phyloP scores from a whole-genome alignment of 2,888 invertebrate genomes.

The Leptarthrus brevirostris region DNA sequence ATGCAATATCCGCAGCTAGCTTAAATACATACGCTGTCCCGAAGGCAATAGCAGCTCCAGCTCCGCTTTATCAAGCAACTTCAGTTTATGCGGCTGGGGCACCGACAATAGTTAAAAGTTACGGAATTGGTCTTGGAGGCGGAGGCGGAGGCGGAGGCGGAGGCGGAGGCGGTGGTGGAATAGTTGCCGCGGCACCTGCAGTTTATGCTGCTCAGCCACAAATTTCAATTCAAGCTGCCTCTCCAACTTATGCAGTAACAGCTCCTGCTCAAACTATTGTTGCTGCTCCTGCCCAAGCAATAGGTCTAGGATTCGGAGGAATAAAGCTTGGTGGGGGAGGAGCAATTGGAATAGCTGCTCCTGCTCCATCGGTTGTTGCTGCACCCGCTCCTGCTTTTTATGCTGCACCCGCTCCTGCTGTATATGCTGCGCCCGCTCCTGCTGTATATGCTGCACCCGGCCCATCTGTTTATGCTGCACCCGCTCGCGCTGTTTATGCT shows the following conservation, averaged over 20 bases:
- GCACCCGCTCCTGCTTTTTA: constrained; percentile 55
- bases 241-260: background rate
- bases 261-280: constrained; percentile 18
- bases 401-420: constrained; percentile 49
- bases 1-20: constrained; percentile 14
- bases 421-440: constrained; percentile 54
- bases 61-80: constrained; percentile 41
- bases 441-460: constrained; percentile 57
- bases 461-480: constrained; percentile 21
- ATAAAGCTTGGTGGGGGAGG: background rate
- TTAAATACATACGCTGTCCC: constrained; percentile 21
- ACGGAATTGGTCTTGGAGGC: constrained; percentile 4
- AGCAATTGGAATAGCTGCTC: constrained; percentile 47
- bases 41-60: constrained; percentile 32
- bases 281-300: constrained; percentile 53
- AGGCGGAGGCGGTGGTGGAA: constrained; percentile 6
- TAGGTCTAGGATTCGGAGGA: background rate
- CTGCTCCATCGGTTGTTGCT: constrained; percentile 52
- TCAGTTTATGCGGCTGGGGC: constrained; percentile 42
- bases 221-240: constrained; percentile 19
- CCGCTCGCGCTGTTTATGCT: constrained; percentile 26
- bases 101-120: constrained; percentile 23
- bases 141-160: constrained; percentile 5
- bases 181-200: background rate
- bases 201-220: constrained; percentile 11